A percentile compares a stretch with the other conserved stretches of the same genome.
These are phyloP conservation scores for Yponomeuta cagnagella DNA, from an alignment of 2,888 invertebrate genomes.

Conservation along the genomic window DNA sequence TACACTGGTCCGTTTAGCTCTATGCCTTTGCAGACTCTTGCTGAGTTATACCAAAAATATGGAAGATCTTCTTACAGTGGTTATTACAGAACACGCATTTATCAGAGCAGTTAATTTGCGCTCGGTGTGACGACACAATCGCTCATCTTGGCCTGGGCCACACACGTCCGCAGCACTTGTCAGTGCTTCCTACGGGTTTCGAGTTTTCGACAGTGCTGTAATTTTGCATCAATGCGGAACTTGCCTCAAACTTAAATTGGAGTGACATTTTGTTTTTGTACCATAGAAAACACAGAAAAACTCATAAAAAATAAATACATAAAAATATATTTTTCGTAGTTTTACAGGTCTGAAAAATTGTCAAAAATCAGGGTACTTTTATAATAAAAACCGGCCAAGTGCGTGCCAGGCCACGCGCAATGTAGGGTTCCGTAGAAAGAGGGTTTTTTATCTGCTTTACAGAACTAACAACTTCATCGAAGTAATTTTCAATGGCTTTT, in stretches of 20 bases:
- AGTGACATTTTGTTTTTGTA: background rate
- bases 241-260: background rate
- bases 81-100: constrained; percentile 51
- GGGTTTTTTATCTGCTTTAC: no score
- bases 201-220: background rate
- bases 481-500: no score
- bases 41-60: background rate
- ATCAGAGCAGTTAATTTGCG: constrained; percentile 71
- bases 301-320: background rate
- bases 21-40: constrained; percentile 24
- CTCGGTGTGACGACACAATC: constrained; percentile 64
- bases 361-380: no score
- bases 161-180: constrained; percentile 13
- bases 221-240: no score
- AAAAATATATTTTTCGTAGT: no score
- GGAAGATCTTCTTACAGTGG: constrained; percentile 37
- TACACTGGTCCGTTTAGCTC: constrained; percentile 29
- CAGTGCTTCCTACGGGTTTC: background rate
- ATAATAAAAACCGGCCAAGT: no score
- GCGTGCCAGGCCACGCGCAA: no score
- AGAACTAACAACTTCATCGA: no score
- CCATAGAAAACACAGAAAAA: background rate
- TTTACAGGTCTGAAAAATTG: no score
- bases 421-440: no score
- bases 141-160: constrained; percentile 42